Conservation (phyloP, 1,140 invertebrate genomes). For the Gonatopus flavifemur region DNA sequence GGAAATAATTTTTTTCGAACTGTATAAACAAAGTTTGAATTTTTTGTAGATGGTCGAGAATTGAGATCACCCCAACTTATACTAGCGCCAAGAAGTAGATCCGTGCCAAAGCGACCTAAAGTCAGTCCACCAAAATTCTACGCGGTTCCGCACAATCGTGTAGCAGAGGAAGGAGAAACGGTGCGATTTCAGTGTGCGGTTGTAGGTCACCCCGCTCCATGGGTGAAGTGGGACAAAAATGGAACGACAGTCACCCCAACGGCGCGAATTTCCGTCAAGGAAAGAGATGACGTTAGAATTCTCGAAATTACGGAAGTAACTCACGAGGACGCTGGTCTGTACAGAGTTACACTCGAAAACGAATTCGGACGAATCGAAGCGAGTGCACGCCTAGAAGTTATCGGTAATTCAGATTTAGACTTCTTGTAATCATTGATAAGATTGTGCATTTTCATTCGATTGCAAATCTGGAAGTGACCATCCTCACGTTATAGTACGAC, state of each 20-base stretch:
- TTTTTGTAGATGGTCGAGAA: conserved; percentile 46
- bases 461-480: conserved; percentile 3
- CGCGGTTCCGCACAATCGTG: conserved; percentile 81
- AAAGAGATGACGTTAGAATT: conserved; percentile 74
- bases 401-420: conserved; percentile 51
- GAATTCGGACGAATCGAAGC: conserved; percentile 80
- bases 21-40: background rate
- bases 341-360: conserved; percentile 79
- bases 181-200: conserved; percentile 79
- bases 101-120: conserved; percentile 35
- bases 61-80: conserved; percentile 33
- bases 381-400: conserved; percentile 77
- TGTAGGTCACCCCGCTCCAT: conserved; percentile 73
- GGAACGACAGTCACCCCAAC: conserved; percentile 66
- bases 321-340: conserved; percentile 77
- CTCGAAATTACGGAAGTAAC: conserved; percentile 78
- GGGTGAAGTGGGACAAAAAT: conserved; percentile 81
- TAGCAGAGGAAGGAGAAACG: conserved; percentile 80
- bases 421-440: background rate
- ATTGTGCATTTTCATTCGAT: too few species aligned
- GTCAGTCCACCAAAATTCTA: conserved; percentile 78
- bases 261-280: conserved; percentile 68
- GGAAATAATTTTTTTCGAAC: too few species aligned
- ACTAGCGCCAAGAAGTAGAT: conserved; percentile 27
- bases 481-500: conserved; percentile 39